These are phyloP conservation scores for Lacerta bilineata DNA, from an alignment of 2,797 vertebrate species.

Conservation along the genomic window DNA sequence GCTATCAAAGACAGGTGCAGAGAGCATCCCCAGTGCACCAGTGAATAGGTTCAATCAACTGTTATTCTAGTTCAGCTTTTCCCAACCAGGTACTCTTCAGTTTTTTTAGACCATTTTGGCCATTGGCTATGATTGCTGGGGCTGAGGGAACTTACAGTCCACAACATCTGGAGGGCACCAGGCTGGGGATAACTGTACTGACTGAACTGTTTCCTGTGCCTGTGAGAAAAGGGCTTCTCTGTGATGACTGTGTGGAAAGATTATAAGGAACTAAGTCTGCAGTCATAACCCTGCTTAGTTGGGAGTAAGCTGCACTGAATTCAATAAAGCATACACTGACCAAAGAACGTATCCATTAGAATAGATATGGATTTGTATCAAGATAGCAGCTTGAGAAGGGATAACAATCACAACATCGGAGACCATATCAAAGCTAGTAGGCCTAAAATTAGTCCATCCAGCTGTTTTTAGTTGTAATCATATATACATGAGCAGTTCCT, in stretches of 20 bases:
- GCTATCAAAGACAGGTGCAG: too few relatives aligned
- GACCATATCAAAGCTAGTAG: not conserved
- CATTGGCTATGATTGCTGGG: too few relatives aligned
- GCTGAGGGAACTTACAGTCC: too few relatives aligned
- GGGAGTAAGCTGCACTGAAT: not conserved
- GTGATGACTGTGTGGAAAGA: not conserved
- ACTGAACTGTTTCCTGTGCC: not conserved
- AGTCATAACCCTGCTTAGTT: not conserved
- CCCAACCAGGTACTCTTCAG: too few relatives aligned
- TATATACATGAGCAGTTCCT: slow-evolving; percentile 27
- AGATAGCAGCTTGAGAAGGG: not conserved
- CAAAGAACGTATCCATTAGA: slow-evolving; percentile 2
- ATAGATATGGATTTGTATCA: not conserved
- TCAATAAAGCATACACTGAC: not conserved
- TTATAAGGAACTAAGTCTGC: not conserved
- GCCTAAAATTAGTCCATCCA: slow-evolving; percentile 23
- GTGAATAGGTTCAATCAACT: not conserved
- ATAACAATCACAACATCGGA: slow-evolving; percentile 12
- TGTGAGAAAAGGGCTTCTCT: not conserved
- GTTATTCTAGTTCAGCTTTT: not conserved
- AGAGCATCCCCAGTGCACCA: not conserved
- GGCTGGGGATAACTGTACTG: too few relatives aligned
- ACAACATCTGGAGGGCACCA: too few relatives aligned
- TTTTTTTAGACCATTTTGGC: too few relatives aligned
- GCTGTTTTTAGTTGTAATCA: slow-evolving; percentile 22